Evolutionary conservation across 2,888 invertebrate genomes (phyloP).

Genomic region (Acronicta psi): DNA sequence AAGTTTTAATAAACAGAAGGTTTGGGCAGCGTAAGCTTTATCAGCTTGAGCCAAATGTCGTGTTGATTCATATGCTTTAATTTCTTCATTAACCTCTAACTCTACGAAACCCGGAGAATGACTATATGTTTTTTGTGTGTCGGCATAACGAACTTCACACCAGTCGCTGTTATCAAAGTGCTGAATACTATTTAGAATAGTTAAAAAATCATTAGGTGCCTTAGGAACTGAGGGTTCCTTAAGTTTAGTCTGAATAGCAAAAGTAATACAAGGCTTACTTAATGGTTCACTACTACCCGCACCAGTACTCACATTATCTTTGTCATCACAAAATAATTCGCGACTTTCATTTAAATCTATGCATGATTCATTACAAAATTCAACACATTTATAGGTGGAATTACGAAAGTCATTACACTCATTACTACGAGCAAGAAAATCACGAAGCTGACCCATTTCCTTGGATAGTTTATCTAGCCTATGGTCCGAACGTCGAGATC

Average conservation of each 20-base stretch:
- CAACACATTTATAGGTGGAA: too few species aligned
- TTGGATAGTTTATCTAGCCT: too few species aligned
- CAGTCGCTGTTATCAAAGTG: not conserved
- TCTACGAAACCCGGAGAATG: conserved; percentile 1
- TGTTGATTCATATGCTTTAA: not conserved
- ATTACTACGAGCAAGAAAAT: too few species aligned
- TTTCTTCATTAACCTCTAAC: not conserved
- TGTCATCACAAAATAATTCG: too few species aligned
- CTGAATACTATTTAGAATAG: not conserved
- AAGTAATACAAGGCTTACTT: not conserved
- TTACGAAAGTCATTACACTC: too few species aligned
- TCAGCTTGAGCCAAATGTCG: conserved; percentile 2
- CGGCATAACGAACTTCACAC: conserved; percentile 1
- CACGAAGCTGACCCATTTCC: too few species aligned
- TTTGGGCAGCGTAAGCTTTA: conserved; percentile 3
- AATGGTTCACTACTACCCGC: too few species aligned
- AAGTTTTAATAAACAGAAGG: conserved; percentile 6
- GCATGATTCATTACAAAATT: too few species aligned
- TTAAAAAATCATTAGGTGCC: not conserved
- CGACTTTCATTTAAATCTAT: too few species aligned
- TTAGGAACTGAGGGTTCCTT: not conserved
- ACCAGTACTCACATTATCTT: too few species aligned
- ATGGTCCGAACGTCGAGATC: too few species aligned
- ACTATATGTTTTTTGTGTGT: not conserved
- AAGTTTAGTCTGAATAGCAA: conserved; percentile 1